phyloP scores from a whole-genome alignment of 1,140 invertebrate genomes.

The Cydia splendana region DNA sequence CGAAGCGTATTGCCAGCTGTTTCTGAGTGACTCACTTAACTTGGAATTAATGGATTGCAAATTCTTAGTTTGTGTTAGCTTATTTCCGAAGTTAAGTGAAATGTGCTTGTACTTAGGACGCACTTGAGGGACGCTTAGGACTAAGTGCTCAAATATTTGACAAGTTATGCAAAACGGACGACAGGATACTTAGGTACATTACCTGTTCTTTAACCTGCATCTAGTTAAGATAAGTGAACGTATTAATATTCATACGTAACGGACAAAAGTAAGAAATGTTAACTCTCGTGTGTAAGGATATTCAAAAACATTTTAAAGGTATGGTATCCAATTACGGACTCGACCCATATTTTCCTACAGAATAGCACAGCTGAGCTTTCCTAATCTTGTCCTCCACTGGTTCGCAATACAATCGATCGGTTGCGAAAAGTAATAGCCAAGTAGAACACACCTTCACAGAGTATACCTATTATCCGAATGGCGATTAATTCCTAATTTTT shows the following conservation, averaged over 20 bases:
- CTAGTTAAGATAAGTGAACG: not conserved
- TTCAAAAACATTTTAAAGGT: no score
- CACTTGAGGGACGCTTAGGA: slow-evolving; percentile 14
- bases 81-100: slow-evolving; percentile 28
- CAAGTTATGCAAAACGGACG: slow-evolving; percentile 28
- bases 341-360: no score
- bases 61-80: slow-evolving; percentile 32
- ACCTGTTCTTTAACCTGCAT: slow-evolving; percentile 2
- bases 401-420: not conserved
- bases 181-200: slow-evolving; percentile 17
- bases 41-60: slow-evolving; percentile 33
- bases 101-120: slow-evolving; percentile 29
- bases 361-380: slow-evolving; percentile 5
- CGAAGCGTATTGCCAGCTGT: slow-evolving; percentile 36
- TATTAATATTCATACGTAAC: not conserved
- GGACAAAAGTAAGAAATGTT: not conserved
- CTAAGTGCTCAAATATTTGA: slow-evolving; percentile 30
- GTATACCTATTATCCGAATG: no score
- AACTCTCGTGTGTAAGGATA: no score
- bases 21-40: slow-evolving; percentile 33
- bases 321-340: no score
- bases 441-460: not conserved
- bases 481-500: no score
- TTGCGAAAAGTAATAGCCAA: not conserved
- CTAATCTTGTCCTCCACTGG: not conserved